Percentiles rank a stretch among this genome's conserved stretches.
Evolutionary conservation across 64 coral and sea anemone genomes (phyloP).

Genomic region (Trachythela sp.): DNA sequence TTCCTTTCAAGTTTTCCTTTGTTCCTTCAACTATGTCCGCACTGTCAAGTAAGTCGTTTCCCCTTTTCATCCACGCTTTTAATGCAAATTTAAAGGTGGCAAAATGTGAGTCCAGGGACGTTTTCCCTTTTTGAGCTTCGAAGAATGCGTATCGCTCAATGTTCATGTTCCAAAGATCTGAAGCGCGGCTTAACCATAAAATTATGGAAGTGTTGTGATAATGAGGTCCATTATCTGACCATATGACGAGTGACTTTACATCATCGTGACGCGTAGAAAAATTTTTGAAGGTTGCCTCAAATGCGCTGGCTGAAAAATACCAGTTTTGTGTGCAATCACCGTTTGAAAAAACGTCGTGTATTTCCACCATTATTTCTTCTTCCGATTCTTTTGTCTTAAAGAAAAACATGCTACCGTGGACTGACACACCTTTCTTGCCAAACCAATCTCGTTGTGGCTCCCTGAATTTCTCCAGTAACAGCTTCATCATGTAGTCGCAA

Average conservation of each 20-base stretch:
- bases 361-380: slow-evolving; percentile 38
- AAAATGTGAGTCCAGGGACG: slow-evolving; percentile 56
- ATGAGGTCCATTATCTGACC: slow-evolving; percentile 54
- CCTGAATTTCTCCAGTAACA: slow-evolving; percentile 33
- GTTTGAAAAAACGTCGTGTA: slow-evolving; percentile 39
- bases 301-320: slow-evolving; percentile 38
- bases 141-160: slow-evolving; percentile 44
- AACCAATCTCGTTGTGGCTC: slow-evolving; percentile 63
- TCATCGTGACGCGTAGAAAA: background rate
- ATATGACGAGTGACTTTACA: slow-evolving; percentile 33
- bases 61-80: slow-evolving; percentile 24
- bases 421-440: slow-evolving; percentile 43
- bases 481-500: slow-evolving; percentile 65
- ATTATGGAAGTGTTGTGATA: slow-evolving; percentile 51
- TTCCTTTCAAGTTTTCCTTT: slow-evolving; percentile 41
- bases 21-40: slow-evolving; percentile 37
- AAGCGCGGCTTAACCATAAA: slow-evolving; percentile 43
- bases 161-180: slow-evolving; percentile 35
- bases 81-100: slow-evolving; percentile 61
- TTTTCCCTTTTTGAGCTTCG: slow-evolving; percentile 63
- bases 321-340: slow-evolving; percentile 52
- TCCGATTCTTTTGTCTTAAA: slow-evolving; percentile 7
- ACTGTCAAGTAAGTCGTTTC: slow-evolving; percentile 25
- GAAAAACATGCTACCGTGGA: slow-evolving; percentile 55
- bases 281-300: slow-evolving; percentile 38